Evolutionary conservation across 2,888 invertebrate genomes (phyloP).

Genomic region (Lepidonotus clava): DNA sequence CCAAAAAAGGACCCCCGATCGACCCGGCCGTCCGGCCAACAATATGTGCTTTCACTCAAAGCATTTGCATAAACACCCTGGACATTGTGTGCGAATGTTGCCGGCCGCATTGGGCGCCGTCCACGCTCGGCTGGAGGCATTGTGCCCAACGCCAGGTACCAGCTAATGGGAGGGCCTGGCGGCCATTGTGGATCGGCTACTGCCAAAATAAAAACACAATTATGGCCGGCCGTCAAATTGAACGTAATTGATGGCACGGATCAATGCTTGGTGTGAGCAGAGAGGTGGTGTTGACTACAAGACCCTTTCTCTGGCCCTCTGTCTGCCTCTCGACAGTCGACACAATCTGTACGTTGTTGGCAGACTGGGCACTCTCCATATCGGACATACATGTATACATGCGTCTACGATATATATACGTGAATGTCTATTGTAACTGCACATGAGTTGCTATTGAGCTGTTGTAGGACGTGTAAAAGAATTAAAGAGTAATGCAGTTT

Average conservation of each 20-base stretch:
- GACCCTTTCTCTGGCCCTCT: no score
- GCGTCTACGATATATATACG: no score
- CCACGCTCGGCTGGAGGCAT: background rate
- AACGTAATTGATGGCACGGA: slow-evolving; percentile 9
- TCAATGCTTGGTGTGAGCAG: background rate
- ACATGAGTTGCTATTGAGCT: no score
- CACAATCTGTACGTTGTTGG: no score
- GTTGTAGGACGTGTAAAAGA: no score
- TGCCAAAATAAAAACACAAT: slow-evolving; percentile 1
- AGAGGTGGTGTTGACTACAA: background rate
- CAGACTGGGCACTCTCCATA: no score
- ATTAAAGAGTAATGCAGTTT: no score
- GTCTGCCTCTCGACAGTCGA: no score
- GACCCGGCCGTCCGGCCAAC: background rate
- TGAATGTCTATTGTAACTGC: no score
- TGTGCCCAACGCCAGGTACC: background rate
- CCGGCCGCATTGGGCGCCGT: background rate
- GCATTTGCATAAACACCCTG: slow-evolving; percentile 12
- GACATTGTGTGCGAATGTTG: background rate
- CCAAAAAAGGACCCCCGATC: background rate
- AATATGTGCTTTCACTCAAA: slow-evolving; percentile 15
- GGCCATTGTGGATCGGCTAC: background rate
- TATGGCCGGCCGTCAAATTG: background rate
- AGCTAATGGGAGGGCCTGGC: slow-evolving; percentile 9
- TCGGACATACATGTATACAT: no score